Conservation (phyloP, 2,888 invertebrate genomes). For the Adineta ricciae region DNA sequence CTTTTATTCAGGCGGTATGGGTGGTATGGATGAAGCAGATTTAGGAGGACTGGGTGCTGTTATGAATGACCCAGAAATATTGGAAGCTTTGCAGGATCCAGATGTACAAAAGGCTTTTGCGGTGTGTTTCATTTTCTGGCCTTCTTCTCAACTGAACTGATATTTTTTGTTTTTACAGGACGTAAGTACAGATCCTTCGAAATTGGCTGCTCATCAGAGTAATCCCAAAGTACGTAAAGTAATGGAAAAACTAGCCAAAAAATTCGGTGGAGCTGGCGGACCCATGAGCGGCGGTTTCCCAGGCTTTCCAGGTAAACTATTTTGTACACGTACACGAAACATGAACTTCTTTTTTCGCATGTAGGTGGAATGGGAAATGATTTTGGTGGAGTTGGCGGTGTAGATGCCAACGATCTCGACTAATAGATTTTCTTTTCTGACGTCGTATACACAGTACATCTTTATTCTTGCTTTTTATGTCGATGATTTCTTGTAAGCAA, state of each 20-base stretch:
- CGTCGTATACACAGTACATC: background rate
- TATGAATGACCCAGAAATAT: conserved; percentile 40
- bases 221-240: conserved; percentile 75
- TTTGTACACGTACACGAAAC: too few relatives aligned
- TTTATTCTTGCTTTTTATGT: background rate
- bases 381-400: background rate
- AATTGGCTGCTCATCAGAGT: conserved; percentile 72
- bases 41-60: conserved; percentile 42
- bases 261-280: conserved; percentile 56
- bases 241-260: conserved; percentile 61
- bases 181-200: conserved; percentile 70
- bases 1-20: conserved; percentile 14
- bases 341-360: background rate
- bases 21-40: conserved; percentile 45
- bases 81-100: conserved; percentile 57
- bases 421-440: background rate
- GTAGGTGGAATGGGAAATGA: background rate
- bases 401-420: background rate
- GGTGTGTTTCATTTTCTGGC: background rate
- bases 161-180: conserved; percentile 58
- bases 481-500: background rate
- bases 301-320: background rate
- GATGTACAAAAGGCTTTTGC: conserved; percentile 61
- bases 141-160: too few relatives aligned
- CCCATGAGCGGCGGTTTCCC: conserved; percentile 38